These are phyloP conservation scores for Sorex fumeus DNA, from an alignment of 2,113 vertebrate species.

Conservation along the genomic window DNA sequence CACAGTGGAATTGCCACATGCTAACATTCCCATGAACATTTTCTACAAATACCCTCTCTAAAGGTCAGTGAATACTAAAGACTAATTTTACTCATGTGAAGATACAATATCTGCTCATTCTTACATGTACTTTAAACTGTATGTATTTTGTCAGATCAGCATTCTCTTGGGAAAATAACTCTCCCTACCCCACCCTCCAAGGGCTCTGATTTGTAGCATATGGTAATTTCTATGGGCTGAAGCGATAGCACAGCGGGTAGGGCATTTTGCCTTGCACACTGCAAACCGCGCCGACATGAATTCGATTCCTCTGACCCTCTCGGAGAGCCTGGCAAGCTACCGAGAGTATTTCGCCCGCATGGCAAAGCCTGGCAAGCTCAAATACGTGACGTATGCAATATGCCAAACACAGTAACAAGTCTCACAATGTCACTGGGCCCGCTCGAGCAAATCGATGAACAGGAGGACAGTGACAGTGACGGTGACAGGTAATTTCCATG, in stretches of 20 bases:
- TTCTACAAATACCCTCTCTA: neutral
- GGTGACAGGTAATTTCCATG: neutral
- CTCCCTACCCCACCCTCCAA: neutral
- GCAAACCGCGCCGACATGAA: too few relatives aligned
- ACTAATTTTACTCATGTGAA: neutral
- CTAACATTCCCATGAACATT: neutral
- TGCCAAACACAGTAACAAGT: too few relatives aligned
- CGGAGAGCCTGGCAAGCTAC: too few relatives aligned
- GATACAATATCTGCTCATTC: slow-evolving; percentile 16
- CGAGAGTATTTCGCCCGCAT: too few relatives aligned
- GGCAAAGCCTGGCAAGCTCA: too few relatives aligned
- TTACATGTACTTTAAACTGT: neutral
- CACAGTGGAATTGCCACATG: neutral
- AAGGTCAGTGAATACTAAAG: neutral
- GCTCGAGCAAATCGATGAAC: too few relatives aligned
- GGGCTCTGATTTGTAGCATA: neutral
- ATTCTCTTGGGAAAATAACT: neutral
- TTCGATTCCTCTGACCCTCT: too few relatives aligned
- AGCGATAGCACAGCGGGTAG: too few relatives aligned
- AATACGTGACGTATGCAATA: too few relatives aligned
- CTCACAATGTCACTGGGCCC: too few relatives aligned
- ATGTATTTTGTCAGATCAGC: neutral
- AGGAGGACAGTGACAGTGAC: too few relatives aligned
- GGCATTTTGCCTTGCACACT: too few relatives aligned
- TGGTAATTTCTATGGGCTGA: neutral